A percentile compares a stretch with the other conserved stretches of the same genome.
These are phyloP conservation scores for Tenthredo mesomela DNA, from an alignment of 2,888 invertebrate genomes.

Conservation along the genomic window DNA sequence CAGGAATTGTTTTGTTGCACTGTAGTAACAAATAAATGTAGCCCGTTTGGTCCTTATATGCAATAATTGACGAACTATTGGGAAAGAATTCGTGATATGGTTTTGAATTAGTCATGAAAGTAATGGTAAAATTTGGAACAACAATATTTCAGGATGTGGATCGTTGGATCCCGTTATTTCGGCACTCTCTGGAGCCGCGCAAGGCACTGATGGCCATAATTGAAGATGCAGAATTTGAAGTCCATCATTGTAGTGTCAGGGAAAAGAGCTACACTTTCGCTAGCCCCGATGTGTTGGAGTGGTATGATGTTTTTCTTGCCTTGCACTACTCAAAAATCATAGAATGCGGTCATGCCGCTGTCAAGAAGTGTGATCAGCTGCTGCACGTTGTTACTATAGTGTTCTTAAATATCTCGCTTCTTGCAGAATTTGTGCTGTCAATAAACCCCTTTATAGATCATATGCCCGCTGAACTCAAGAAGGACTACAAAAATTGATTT, in stretches of 20 bases:
- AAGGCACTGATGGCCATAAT: slow-evolving; percentile 80
- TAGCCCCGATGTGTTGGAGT: not conserved
- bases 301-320: not conserved
- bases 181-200: slow-evolving; percentile 82
- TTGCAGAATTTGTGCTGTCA: slow-evolving; percentile 78
- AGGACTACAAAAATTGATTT: slow-evolving; percentile 84
- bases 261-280: slow-evolving; percentile 80
- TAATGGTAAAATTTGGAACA: not conserved
- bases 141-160: slow-evolving; percentile 79
- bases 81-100: not conserved
- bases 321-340: not conserved
- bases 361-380: not conserved
- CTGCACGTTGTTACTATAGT: not conserved
- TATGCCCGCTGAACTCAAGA: slow-evolving; percentile 81
- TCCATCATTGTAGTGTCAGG: slow-evolving; percentile 81
- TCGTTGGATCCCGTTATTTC: slow-evolving; percentile 85
- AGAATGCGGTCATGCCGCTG: not conserved
- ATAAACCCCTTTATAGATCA: slow-evolving; percentile 85
- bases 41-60: not conserved
- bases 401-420: not conserved
- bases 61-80: not conserved
- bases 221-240: slow-evolving; percentile 82
- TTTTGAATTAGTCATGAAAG: not conserved
- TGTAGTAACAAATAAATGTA: not conserved
- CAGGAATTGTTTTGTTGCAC: not conserved